Evolutionary conservation across 2,797 vertebrate species (phyloP).

Genomic region (Phoxinus dragarum): DNA sequence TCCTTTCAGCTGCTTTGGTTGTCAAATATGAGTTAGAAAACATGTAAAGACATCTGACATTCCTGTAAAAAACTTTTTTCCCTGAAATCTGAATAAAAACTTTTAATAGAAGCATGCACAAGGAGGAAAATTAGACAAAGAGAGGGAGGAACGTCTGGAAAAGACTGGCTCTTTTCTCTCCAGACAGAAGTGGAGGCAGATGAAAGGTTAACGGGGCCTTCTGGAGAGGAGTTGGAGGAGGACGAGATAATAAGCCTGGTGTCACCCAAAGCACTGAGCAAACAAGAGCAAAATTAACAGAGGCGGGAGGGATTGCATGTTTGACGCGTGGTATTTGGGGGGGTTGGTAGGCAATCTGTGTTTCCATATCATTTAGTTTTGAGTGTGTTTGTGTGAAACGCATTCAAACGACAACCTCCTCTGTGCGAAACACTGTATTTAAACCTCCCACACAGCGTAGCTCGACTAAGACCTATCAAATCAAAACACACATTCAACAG

Average conservation of each 20-base stretch:
- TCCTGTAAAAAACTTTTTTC: background rate
- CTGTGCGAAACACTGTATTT: background rate
- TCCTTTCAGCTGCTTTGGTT: background rate
- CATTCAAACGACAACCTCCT: background rate
- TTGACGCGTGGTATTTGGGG: constrained; percentile 28
- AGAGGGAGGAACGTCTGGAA: background rate
- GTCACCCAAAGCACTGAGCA: constrained; percentile 67
- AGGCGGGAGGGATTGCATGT: constrained; percentile 27
- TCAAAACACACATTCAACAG: constrained; percentile 22
- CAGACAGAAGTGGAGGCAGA: constrained; percentile 47
- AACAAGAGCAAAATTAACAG: constrained; percentile 69
- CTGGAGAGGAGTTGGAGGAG: constrained; percentile 44
- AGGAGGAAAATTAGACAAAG: background rate
- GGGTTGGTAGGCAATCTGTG: constrained; percentile 45
- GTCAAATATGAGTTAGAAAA: too few species aligned
- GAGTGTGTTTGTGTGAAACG: constrained; percentile 10
- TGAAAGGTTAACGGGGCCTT: constrained; percentile 45
- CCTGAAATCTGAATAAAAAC: background rate
- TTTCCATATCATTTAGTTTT: constrained; percentile 25
- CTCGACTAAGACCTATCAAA: background rate
- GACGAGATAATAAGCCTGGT: constrained; percentile 56
- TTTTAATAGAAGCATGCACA: background rate
- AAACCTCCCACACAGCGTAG: background rate
- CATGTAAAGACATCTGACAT: background rate
- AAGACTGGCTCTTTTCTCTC: constrained; percentile 22